A percentile compares a stretch with the other conserved stretches of the same genome.
phyloP scores from a whole-genome alignment of 1,140 invertebrate species.

The Drosophila erecta region DNA sequence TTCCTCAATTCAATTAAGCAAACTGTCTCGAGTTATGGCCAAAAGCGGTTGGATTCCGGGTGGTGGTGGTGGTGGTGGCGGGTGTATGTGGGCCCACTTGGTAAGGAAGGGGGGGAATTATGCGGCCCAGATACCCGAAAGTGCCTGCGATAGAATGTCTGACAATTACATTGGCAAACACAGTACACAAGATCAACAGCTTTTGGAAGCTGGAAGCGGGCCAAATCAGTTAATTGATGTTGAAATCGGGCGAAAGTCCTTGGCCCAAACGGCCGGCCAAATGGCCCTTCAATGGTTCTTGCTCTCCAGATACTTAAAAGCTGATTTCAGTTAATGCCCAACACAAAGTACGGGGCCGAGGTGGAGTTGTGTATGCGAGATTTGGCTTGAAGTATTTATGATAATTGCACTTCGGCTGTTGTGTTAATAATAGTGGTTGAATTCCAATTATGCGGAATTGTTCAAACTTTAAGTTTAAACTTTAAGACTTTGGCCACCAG shows the following conservation, averaged over 20 bases:
- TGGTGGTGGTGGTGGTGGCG: not conserved
- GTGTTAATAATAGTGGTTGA: not conserved
- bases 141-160: constrained; percentile 10
- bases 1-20: constrained; percentile 77
- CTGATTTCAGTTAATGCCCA: constrained; percentile 9
- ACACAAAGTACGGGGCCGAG: not conserved
- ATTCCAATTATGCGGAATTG: not conserved
- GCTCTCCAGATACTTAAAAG: constrained; percentile 4
- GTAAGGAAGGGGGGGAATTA: constrained; percentile 29
- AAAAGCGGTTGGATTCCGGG: constrained; percentile 6
- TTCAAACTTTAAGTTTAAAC: no score
- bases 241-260: constrained; percentile 14
- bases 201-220: constrained; percentile 14
- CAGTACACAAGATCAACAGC: constrained; percentile 24
- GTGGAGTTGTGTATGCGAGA: not conserved
- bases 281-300: not conserved
- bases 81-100: not conserved
- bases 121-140: constrained; percentile 4
- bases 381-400: not conserved
- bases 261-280: constrained; percentile 7
- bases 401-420: not conserved
- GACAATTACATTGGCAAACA: constrained; percentile 24
- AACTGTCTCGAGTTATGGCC: constrained; percentile 62
- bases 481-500: no score
- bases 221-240: constrained; percentile 49